These are phyloP conservation scores for Palloptera scutellata DNA, from an alignment of 2,888 invertebrate genomes.

Conservation along the genomic window DNA sequence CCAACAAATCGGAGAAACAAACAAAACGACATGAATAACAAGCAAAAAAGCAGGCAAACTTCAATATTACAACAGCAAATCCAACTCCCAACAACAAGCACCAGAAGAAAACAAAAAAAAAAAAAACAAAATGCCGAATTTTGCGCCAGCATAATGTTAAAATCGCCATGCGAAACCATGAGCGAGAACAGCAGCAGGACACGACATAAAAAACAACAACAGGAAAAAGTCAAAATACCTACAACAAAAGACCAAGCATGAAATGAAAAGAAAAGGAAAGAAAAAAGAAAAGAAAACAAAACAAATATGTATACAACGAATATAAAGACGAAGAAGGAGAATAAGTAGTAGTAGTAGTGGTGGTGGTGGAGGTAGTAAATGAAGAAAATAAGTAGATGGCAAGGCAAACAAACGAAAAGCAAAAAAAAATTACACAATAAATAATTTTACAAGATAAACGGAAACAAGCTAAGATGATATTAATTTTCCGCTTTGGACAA, in stretches of 20 bases:
- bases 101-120: constrained; percentile 2
- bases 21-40: no score
- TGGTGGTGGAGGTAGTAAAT: constrained; percentile 22
- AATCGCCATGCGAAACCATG: background rate
- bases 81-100: background rate
- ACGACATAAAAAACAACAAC: constrained; percentile 5
- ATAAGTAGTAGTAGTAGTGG: constrained; percentile 21
- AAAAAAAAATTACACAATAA: constrained; percentile 24
- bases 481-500: constrained; percentile 64
- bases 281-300: constrained; percentile 28
- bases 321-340: constrained; percentile 22
- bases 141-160: no score
- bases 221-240: constrained; percentile 7
- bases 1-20: no score
- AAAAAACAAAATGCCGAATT: no score
- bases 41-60: constrained; percentile 2
- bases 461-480: constrained; percentile 64
- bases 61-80: background rate
- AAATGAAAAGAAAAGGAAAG: constrained; percentile 28
- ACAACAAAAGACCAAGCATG: constrained; percentile 13
- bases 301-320: constrained; percentile 23
- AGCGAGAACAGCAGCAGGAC: background rate
- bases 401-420: background rate
- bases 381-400: constrained; percentile 14
- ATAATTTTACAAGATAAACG: constrained; percentile 56